Base-by-base conservation (phyloP, 2,888 invertebrate genomes). In the Cistogaster globosa region DNA sequence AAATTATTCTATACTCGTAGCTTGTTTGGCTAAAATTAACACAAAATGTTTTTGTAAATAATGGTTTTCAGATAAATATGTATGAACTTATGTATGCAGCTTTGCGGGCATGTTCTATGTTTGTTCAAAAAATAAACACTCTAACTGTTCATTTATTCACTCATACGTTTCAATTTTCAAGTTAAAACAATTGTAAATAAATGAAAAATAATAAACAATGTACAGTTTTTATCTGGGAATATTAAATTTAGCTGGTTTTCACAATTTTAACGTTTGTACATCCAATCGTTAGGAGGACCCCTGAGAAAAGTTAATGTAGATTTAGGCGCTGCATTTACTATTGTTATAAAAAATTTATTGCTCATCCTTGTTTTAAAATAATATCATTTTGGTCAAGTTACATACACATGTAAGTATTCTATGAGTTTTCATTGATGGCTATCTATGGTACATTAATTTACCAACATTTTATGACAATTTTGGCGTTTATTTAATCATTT, bases 1-100 rank as follows among this genome's bases (percentile, higher is more conserved):
- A 38, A 48, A 51, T 67, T 55, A 18, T 74, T 80, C 32, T 80
- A 20, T 53, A 12, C n/a, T n/a, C n/a, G n/a, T 20, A 7, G 26
- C 51, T 76, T 76, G 82, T 81, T 81, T 82, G 82, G 63, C 63
- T 53, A 76, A 82, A 82, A 76, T 76, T 76, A 82, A 76, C 69
- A 82, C 63, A 82, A 82, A 82, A 71, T 76, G 69, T 82, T 76
- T 82, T 58, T n/a, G 26, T 16, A 81, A 81, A 82, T 76, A 82
- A 75, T 63, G 55, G 58, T 60, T 51, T 36, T 32, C 57, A 16
- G 8, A 65, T 26, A 18, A 1, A 36, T 22, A 3, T 45, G 1
- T 18, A 42, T 12, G 36, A 6, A 48, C 11, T 22, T 18, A 14
- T 18, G 9, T 12, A 32, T 18, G 22, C n/a, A 6, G 12, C 18